Evolutionary conservation across 2,113 vertebrate genomes (phyloP).

Genomic region (Paradisaea rubra): DNA sequence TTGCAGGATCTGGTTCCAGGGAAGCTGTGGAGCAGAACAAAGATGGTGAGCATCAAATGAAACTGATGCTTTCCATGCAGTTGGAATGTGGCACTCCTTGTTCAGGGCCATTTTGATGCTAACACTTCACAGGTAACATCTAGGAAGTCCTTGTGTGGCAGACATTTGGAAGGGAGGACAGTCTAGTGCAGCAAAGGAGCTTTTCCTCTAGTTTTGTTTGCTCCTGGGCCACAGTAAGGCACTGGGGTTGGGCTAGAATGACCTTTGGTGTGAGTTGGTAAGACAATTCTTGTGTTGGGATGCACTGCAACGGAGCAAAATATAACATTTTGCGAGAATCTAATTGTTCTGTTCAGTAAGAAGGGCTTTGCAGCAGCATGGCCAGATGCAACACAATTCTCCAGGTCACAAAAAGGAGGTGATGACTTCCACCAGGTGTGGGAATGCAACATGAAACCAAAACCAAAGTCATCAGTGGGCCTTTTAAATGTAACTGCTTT

Average conservation of each 20-base stretch:
- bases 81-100: not conserved
- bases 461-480: not conserved
- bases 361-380: not conserved
- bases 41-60: not conserved
- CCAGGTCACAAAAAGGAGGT: not conserved
- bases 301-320: not conserved
- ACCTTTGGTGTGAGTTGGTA: not conserved
- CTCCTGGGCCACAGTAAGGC: not conserved
- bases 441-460: not conserved
- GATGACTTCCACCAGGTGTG: not conserved
- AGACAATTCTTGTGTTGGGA: not conserved
- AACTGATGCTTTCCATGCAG: not conserved
- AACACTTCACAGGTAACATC: not conserved
- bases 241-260: not conserved
- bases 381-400: not conserved
- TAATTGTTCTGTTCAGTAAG: not conserved
- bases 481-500: not conserved
- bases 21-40: not conserved
- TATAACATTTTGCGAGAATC: not conserved
- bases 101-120: not conserved
- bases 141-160: not conserved
- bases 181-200: not conserved
- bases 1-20: not conserved
- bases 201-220: not conserved
- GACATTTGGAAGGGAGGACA: not conserved